phyloP scores from a whole-genome alignment of 2,797 vertebrate genomes.

The Meda fulgida region DNA sequence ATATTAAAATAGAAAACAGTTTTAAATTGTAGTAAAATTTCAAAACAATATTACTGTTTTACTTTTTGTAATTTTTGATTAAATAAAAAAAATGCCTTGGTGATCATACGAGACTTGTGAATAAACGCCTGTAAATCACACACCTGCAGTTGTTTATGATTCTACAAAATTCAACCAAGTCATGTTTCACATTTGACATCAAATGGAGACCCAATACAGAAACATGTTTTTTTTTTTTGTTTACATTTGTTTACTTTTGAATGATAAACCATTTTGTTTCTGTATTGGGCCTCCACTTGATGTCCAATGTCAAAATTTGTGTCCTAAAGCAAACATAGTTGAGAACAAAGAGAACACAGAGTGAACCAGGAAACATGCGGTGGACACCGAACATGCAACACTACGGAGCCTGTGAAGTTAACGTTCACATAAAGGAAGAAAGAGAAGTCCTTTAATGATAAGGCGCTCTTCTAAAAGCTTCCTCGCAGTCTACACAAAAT shows the following conservation, averaged over 20 bases:
- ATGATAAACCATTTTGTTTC: background rate
- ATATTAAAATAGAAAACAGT: background rate
- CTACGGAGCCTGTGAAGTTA: constrained; percentile 12
- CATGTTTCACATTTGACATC: background rate
- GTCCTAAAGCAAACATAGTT: background rate
- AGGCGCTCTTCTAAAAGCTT: constrained; percentile 65
- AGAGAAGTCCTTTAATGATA: constrained; percentile 65
- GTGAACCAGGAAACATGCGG: background rate
- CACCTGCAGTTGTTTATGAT: background rate
- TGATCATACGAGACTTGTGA: background rate
- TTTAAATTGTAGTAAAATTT: background rate
- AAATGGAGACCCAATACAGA: background rate
- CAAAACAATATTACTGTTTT: background rate
- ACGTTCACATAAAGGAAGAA: constrained; percentile 45
- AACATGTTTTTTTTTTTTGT: too few relatives aligned
- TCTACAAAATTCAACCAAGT: background rate
- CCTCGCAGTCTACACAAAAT: constrained; percentile 63
- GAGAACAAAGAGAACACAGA: background rate
- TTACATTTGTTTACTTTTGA: background rate
- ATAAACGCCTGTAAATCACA: background rate
- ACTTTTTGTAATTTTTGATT: background rate
- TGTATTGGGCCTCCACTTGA: background rate
- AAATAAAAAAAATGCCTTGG: background rate
- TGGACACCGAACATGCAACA: background rate
- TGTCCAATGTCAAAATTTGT: too few relatives aligned